A percentile compares a stretch with the other conserved stretches of the same genome.
phyloP scores from a whole-genome alignment of 2,888 invertebrate species.

The Drosophila mayaguana region DNA sequence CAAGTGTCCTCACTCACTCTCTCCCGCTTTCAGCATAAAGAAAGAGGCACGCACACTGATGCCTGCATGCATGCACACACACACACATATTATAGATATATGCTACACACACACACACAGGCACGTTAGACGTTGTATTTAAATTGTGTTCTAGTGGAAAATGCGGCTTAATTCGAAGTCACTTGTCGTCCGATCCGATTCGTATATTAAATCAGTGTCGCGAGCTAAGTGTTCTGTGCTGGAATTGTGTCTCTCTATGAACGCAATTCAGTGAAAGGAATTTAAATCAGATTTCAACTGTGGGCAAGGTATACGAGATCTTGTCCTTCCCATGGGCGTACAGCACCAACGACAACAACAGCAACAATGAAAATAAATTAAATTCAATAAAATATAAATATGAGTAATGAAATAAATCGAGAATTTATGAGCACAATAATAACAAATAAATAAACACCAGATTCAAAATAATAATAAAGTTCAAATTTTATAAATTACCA shows the following conservation, averaged over 20 bases:
- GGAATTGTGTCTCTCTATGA: slow-evolving; percentile 22
- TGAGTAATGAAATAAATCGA: not conserved
- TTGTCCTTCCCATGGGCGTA: slow-evolving; percentile 4
- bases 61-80: not conserved
- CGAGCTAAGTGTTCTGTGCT: slow-evolving; percentile 19
- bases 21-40: not conserved
- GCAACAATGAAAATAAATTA: not conserved
- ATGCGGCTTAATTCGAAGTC: slow-evolving; percentile 74
- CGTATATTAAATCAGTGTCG: slow-evolving; percentile 47
- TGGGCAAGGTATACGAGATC: slow-evolving; percentile 51
- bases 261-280: slow-evolving; percentile 33
- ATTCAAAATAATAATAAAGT: not conserved
- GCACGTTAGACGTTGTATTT: slow-evolving; percentile 59
- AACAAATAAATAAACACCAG: not conserved
- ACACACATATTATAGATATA: not conserved
- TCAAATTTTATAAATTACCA: not conserved
- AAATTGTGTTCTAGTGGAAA: slow-evolving; percentile 66
- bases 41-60: not conserved
- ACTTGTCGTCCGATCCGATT: slow-evolving; percentile 67
- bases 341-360: not conserved
- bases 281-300: slow-evolving; percentile 27
- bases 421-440: not conserved
- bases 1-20: not conserved
- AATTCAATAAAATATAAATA: not conserved
- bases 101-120: slow-evolving; percentile 18